These are phyloP conservation scores for Limnephilus rhombicus DNA, from an alignment of 2,888 invertebrate genomes.

Conservation along the genomic window DNA sequence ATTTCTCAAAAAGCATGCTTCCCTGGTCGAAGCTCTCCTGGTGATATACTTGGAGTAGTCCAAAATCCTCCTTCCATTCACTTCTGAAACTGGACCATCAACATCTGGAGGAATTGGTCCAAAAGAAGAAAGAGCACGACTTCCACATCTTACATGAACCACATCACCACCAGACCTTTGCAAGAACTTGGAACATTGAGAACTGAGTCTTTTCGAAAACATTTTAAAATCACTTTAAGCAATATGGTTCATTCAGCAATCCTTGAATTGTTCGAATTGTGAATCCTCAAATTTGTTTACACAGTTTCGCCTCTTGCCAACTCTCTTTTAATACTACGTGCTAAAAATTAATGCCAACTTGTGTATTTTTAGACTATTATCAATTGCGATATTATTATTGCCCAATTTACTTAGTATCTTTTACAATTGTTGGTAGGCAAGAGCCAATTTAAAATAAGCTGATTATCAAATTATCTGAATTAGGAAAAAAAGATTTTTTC, in stretches of 20 bases:
- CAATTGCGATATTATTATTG: background rate
- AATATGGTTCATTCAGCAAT: background rate
- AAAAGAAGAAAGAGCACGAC: background rate
- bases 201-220: background rate
- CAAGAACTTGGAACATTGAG: background rate
- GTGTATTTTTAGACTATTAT: background rate
- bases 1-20: conserved; percentile 73
- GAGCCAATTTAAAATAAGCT: background rate
- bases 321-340: background rate
- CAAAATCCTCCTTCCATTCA: conserved; percentile 56
- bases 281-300: background rate
- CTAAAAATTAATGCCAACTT: background rate
- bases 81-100: background rate
- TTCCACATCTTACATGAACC: background rate
- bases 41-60: conserved; percentile 73
- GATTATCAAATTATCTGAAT: background rate
- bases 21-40: conserved; percentile 70
- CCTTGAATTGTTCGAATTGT: background rate
- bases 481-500: background rate
- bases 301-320: background rate
- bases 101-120: background rate
- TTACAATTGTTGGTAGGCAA: background rate
- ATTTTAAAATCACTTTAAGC: background rate
- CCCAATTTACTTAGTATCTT: background rate
- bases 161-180: background rate